Evolutionary conservation across 2,113 vertebrate species (phyloP).

Genomic region (Xiphorhynchus elegans): DNA sequence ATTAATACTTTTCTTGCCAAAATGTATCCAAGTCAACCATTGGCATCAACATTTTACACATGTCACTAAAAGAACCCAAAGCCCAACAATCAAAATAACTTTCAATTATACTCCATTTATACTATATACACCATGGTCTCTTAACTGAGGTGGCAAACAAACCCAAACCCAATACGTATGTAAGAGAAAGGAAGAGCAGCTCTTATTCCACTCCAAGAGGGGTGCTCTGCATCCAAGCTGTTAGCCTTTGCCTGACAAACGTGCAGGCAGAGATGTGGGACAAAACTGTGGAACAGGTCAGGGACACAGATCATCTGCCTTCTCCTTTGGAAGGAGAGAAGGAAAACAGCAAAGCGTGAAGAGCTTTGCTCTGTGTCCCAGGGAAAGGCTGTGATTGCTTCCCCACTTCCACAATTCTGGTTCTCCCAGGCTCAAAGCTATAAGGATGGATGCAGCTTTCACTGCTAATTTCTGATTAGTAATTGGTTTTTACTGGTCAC

Average conservation of each 20-base stretch:
- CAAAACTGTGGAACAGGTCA: neutral
- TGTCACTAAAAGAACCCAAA: constrained; percentile 48
- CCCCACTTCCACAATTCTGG: neutral
- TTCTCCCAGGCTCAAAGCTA: neutral
- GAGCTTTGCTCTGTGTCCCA: neutral
- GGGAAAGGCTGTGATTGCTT: neutral
- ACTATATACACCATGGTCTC: constrained; percentile 63
- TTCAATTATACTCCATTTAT: constrained; percentile 55
- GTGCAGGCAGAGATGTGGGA: fast-evolving
- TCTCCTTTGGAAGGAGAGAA: neutral
- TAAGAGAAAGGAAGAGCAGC: constrained; percentile 10
- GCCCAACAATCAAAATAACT: constrained; percentile 48
- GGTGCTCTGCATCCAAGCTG: neutral
- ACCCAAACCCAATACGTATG: neutral
- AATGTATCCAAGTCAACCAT: constrained; percentile 28
- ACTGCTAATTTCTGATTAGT: neutral
- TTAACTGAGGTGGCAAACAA: constrained; percentile 49
- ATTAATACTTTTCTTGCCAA: constrained; percentile 58
- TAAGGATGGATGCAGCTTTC: neutral
- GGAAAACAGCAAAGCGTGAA: neutral
- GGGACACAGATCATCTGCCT: neutral
- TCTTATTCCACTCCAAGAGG: neutral
- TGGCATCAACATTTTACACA: constrained; percentile 62
- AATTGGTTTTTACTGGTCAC: constrained; percentile 4
- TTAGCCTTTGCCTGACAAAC: neutral